Base-by-base conservation (phyloP, 2,113 vertebrate genomes). In the Apteryx owenii region DNA sequence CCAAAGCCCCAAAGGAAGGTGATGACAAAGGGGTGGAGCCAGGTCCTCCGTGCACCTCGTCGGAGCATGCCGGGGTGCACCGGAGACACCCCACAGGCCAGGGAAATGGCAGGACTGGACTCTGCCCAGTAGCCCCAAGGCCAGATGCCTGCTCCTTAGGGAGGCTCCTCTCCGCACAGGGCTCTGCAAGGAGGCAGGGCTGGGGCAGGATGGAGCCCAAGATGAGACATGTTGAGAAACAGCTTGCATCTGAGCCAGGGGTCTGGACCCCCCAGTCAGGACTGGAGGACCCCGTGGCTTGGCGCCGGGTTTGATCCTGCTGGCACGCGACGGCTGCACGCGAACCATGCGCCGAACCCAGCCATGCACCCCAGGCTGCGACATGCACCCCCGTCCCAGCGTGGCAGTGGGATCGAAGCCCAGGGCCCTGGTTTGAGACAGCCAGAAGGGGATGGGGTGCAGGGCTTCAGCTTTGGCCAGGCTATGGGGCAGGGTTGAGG, bases 301-400 rank as follows among this genome's bases (percentile, higher is more conserved):
- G 0, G 2, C 64, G 79, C 88, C 17, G 38, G 89, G 82, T 88
- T 97, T 95, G 87, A 60, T 93, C 95, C 93, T 85, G 61, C 71
- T 70, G 77, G 33, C 38, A 48, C 29, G 8, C 12, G 0, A 48
- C 1, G 3, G 54, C 71, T 33, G 65, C 85, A 94, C 9, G 3
- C 3, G 2, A 94, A 89, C 38, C 93, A 70, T 66, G 84, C 53
- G 2, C 77, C 0, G 0, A 73, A 33, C 13, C 29, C 91, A 81
- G 51, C 76, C 91, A 81, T 91, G 90, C 93, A 93, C 82, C 92
- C 73, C 56, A 3, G 60, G 64, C 61, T n/a, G 81, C 36, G 13
- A 50, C 96, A 83, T 95, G 96, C 95, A 90, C 29, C 53, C 83
- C 42, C 36, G 2, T 40, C 87, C 96, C 89, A 85, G 31, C 14